These are phyloP conservation scores for Corynorhinus townsendii DNA, from an alignment of 2,113 vertebrate species.

Conservation along the genomic window DNA sequence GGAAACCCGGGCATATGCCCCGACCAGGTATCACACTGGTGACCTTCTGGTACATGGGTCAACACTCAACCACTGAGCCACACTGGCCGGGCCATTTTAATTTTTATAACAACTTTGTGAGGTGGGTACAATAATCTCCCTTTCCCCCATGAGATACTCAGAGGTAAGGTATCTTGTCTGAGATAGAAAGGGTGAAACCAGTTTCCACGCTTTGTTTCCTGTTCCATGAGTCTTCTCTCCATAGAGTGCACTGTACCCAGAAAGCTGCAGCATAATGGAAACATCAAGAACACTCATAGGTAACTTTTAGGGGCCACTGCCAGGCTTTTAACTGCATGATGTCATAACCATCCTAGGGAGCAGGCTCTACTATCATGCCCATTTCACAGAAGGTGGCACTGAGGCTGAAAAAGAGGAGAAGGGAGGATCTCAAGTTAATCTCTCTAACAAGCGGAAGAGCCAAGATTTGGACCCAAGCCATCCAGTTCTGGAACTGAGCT, in stretches of 20 bases:
- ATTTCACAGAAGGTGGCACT: not conserved
- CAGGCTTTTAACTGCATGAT: not conserved
- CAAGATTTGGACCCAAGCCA: not conserved
- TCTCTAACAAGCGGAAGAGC: not conserved
- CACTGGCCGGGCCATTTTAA: too few relatives aligned
- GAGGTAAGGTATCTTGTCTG: not conserved
- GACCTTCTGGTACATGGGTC: too few relatives aligned
- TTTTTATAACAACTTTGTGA: not conserved
- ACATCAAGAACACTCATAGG: not conserved
- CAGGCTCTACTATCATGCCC: not conserved
- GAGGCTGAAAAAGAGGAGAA: not conserved
- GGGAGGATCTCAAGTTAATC: not conserved
- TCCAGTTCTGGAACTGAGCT: not conserved
- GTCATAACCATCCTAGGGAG: not conserved
- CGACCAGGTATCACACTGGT: too few relatives aligned
- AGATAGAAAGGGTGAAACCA: not conserved
- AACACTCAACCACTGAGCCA: too few relatives aligned
- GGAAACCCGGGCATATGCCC: too few relatives aligned
- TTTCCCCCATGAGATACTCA: not conserved
- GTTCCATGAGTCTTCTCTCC: not conserved
- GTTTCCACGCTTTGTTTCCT: not conserved
- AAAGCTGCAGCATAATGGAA: not conserved
- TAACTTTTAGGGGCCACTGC: not conserved
- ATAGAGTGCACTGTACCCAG: not conserved
- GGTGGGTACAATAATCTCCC: not conserved